These are phyloP conservation scores for Bombus superbus DNA, from an alignment of 1,140 invertebrate genomes.

Conservation along the genomic window DNA sequence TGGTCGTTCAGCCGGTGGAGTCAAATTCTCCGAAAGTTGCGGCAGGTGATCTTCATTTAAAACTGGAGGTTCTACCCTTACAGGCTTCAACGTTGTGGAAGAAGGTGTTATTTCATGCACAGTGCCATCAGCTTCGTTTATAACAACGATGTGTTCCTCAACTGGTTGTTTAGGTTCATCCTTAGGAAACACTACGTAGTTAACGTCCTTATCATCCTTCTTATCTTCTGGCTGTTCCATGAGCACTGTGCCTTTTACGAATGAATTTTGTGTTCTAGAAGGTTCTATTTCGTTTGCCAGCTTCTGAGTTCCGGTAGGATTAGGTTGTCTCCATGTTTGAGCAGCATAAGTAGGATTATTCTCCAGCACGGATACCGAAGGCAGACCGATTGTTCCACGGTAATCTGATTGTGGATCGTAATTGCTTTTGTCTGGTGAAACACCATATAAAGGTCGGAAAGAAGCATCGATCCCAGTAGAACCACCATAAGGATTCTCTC, in stretches of 20 bases:
- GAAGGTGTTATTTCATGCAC: slow-evolving; percentile 63
- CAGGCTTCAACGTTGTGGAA: slow-evolving; percentile 22
- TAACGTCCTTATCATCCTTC: slow-evolving; percentile 56
- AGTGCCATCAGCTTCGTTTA: slow-evolving; percentile 76
- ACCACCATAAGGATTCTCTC: slow-evolving; percentile 80
- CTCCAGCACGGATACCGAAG: slow-evolving; percentile 64
- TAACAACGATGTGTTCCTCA: slow-evolving; percentile 77
- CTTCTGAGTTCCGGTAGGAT: slow-evolving; percentile 22
- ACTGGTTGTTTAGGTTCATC: slow-evolving; percentile 54
- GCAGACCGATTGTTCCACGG: slow-evolving; percentile 54
- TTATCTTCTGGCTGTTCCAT: slow-evolving; percentile 12
- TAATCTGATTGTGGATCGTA: slow-evolving; percentile 26
- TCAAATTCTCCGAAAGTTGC: slow-evolving; percentile 75
- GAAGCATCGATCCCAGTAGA: slow-evolving; percentile 62
- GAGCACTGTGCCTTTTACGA: slow-evolving; percentile 19
- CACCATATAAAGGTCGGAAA: slow-evolving; percentile 71
- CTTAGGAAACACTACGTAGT: slow-evolving; percentile 61
- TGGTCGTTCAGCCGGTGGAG: slow-evolving; percentile 76
- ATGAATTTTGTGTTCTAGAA: slow-evolving; percentile 14
- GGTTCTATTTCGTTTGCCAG: slow-evolving; percentile 43
- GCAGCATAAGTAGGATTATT: slow-evolving; percentile 62
- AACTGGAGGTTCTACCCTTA: slow-evolving; percentile 47
- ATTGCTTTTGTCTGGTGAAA: background rate
- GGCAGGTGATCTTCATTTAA: slow-evolving; percentile 62
- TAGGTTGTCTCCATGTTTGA: slow-evolving; percentile 65